A percentile compares a stretch with the other conserved stretches of the same genome.
phyloP scores from a whole-genome alignment of 35 echinoderm and acorn worm species.

The Apostichopus japonicus region DNA sequence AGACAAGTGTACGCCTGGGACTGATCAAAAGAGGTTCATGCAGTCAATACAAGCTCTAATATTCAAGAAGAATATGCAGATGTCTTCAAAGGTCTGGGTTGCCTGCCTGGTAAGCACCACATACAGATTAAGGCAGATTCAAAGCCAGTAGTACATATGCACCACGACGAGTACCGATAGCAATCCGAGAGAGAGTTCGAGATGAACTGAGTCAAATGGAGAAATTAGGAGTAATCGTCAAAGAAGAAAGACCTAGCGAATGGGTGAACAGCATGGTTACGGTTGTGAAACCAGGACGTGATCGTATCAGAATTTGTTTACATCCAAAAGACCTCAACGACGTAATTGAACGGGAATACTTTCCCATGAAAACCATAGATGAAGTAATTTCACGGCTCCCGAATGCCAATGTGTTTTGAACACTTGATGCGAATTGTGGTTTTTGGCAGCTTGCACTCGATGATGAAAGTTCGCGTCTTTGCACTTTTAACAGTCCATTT shows the following conservation, averaged over 20 bases:
- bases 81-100: background rate
- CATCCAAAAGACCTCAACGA: background rate
- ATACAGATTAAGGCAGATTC: background rate
- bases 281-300: background rate
- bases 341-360: slow-evolving; percentile 45
- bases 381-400: slow-evolving; percentile 42
- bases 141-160: slow-evolving; percentile 13
- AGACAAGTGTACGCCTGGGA: background rate
- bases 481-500: slow-evolving; percentile 59
- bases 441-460: slow-evolving; percentile 79
- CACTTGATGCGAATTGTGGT: slow-evolving; percentile 63
- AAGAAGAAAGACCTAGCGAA: too few relatives aligned
- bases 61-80: background rate
- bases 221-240: too few relatives aligned
- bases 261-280: too few relatives aligned
- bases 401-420: slow-evolving; percentile 47
- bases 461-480: slow-evolving; percentile 51
- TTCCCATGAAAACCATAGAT: slow-evolving; percentile 63
- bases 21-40: background rate
- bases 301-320: slow-evolving; percentile 64
- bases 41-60: background rate
- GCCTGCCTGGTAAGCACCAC: background rate
- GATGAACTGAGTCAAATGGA: too few relatives aligned
- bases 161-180: background rate
- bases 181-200: too few relatives aligned